A percentile compares a stretch with the other conserved stretches of the same genome.
phyloP scores from a whole-genome alignment of 30 jellyfish, hydroid and myxozoan genomes.

The Aurelia aurita complex sp. Pacific region DNA sequence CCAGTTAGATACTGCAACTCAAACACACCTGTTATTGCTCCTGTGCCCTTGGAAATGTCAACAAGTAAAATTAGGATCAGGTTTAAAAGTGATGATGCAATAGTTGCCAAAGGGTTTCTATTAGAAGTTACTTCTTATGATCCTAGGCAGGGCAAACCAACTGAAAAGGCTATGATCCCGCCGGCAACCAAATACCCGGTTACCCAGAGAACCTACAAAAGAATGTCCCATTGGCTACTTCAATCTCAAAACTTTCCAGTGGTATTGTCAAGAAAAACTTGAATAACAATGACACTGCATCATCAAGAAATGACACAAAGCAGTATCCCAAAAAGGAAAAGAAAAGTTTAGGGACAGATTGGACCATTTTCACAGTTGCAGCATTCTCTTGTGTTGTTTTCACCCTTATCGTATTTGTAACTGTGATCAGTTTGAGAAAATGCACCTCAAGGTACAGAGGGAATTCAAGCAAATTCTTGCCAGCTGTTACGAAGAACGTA shows the following conservation, averaged over 20 bases:
- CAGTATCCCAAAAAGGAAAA: constrained; percentile 11
- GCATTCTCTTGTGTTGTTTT: constrained; percentile 71
- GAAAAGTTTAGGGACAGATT: constrained; percentile 28
- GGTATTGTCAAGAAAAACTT: not conserved
- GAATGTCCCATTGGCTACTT: not conserved
- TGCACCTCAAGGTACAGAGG: constrained; percentile 26
- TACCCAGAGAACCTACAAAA: not conserved
- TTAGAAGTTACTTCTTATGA: constrained; percentile 37
- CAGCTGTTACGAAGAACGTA: constrained; percentile 32
- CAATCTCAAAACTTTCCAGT: too few relatives aligned
- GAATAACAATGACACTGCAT: not conserved
- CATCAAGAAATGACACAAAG: not conserved
- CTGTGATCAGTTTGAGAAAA: constrained; percentile 49
- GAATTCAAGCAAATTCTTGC: constrained; percentile 24
- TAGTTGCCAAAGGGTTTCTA: constrained; percentile 59
- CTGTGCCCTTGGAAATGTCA: not conserved
- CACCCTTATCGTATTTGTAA: constrained; percentile 46
- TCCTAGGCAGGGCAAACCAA: constrained; percentile 43
- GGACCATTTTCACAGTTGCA: constrained; percentile 77
- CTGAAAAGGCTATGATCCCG: not conserved
- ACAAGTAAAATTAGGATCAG: not conserved
- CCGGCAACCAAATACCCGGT: not conserved
- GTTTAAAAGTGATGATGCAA: constrained; percentile 71
- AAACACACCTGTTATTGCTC: constrained; percentile 24
- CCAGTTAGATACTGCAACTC: constrained; percentile 51